Percentiles rank a stretch among this genome's conserved stretches.
phyloP scores from a whole-genome alignment of 2,888 invertebrate species.

The Leptarthrus brevirostris region DNA sequence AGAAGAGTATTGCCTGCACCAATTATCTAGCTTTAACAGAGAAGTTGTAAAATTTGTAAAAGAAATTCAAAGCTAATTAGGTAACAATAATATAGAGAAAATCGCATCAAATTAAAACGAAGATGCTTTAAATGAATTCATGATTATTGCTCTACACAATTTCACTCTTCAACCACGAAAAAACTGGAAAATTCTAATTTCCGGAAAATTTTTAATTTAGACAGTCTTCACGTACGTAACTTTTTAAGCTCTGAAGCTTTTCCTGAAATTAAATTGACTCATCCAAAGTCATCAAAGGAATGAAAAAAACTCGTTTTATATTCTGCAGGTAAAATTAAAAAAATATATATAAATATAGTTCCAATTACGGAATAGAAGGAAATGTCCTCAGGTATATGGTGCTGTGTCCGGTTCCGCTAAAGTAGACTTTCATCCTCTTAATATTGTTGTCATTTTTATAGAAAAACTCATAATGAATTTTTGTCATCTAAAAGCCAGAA shows the following conservation, averaged over 20 bases:
- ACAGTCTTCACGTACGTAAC: slow-evolving; percentile 36
- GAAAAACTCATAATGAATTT: slow-evolving; percentile 32
- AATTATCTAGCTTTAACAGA: too few relatives aligned
- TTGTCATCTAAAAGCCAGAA: slow-evolving; percentile 41
- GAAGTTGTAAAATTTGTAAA: too few relatives aligned
- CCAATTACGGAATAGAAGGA: too few relatives aligned
- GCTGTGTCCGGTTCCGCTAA: not conserved
- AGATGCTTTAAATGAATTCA: too few relatives aligned
- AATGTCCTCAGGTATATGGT: too few relatives aligned
- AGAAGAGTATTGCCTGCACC: too few relatives aligned
- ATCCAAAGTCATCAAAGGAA: slow-evolving; percentile 41
- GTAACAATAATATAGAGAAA: too few relatives aligned
- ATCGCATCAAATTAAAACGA: too few relatives aligned
- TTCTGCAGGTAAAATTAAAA: slow-evolving; percentile 31
- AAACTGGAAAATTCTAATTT: slow-evolving; percentile 34
- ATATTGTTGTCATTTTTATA: slow-evolving; percentile 21
- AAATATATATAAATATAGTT: not conserved
- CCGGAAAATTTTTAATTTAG: slow-evolving; percentile 32
- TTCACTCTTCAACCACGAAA: too few relatives aligned
- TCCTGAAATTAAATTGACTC: slow-evolving; percentile 38
- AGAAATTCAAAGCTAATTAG: too few relatives aligned
- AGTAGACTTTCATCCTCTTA: slow-evolving; percentile 32
- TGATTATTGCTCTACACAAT: too few relatives aligned
- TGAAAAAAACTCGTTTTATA: slow-evolving; percentile 26
- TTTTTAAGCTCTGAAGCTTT: slow-evolving; percentile 37